Conservation (phyloP, 2,888 invertebrate species). For the Trichopoda pennipes region DNA sequence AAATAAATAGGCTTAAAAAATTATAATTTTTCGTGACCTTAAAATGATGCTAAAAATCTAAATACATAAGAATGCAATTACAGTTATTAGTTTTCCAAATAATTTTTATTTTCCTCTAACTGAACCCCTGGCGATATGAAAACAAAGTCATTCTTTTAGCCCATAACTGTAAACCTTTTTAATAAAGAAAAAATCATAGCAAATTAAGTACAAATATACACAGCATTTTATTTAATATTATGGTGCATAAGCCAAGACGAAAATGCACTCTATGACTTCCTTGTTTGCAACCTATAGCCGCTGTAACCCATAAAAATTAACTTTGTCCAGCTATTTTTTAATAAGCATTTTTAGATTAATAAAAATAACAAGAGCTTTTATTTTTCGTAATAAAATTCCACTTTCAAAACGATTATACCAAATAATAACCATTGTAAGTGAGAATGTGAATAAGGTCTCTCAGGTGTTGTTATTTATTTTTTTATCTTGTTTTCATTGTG, state of each 20-base stretch:
- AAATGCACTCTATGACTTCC: slow-evolving; percentile 54
- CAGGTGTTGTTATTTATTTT: slow-evolving; percentile 49
- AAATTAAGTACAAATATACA: slow-evolving; percentile 25
- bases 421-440: slow-evolving; percentile 42
- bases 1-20: too few relatives aligned
- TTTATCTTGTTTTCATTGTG: slow-evolving; percentile 29
- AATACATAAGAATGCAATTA: too few relatives aligned
- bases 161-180: slow-evolving; percentile 31
- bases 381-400: slow-evolving; percentile 49
- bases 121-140: slow-evolving; percentile 1
- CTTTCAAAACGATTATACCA: slow-evolving; percentile 58
- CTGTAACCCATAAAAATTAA: slow-evolving; percentile 36
- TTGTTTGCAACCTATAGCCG: slow-evolving; percentile 62
- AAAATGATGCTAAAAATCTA: too few relatives aligned
- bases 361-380: slow-evolving; percentile 34
- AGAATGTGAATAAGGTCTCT: slow-evolving; percentile 33
- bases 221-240: slow-evolving; percentile 6
- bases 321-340: slow-evolving; percentile 23
- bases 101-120: neutral
- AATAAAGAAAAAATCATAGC: slow-evolving; percentile 31
- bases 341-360: slow-evolving; percentile 24
- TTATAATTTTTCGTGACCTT: too few relatives aligned
- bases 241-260: slow-evolving; percentile 12
- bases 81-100: too few relatives aligned
- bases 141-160: slow-evolving; percentile 36